Conservation (phyloP, 2,113 vertebrate genomes). For the Trichomycterus rosablanca region DNA sequence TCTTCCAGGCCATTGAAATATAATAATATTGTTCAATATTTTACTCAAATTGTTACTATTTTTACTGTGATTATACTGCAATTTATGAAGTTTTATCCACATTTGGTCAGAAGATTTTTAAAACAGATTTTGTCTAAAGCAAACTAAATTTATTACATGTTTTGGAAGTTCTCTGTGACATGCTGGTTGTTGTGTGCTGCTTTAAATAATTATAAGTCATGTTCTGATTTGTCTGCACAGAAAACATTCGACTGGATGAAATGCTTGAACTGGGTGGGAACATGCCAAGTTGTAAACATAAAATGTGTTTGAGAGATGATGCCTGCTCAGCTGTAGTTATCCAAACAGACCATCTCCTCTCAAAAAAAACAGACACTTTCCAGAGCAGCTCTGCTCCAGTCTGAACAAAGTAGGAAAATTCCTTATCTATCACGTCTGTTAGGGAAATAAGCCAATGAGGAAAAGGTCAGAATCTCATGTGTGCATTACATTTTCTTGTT, state of each 20-base stretch:
- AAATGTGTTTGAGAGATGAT: constrained; percentile 24
- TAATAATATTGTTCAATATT: too few relatives aligned
- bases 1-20: too few relatives aligned
- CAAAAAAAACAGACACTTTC: constrained; percentile 32
- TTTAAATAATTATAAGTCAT: constrained; percentile 20
- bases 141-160: too few relatives aligned
- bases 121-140: too few relatives aligned
- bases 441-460: constrained; percentile 18
- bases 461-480: constrained; percentile 29
- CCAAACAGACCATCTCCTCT: constrained; percentile 36
- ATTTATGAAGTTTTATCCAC: too few relatives aligned
- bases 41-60: too few relatives aligned
- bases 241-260: constrained; percentile 6
- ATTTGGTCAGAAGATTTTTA: too few relatives aligned
- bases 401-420: constrained; percentile 29
- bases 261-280: constrained; percentile 21
- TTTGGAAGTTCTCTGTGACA: not conserved
- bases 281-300: constrained; percentile 25
- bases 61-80: too few relatives aligned
- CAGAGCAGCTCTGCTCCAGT: constrained; percentile 31
- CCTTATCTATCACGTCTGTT: not conserved
- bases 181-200: not conserved
- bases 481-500: constrained; percentile 1
- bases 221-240: constrained; percentile 13
- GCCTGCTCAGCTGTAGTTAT: constrained; percentile 35